Evolutionary conservation across 2,113 vertebrate species (phyloP), one percentile per base, ranked within the genome.

Genomic region (Polyodon spathula): DNA sequence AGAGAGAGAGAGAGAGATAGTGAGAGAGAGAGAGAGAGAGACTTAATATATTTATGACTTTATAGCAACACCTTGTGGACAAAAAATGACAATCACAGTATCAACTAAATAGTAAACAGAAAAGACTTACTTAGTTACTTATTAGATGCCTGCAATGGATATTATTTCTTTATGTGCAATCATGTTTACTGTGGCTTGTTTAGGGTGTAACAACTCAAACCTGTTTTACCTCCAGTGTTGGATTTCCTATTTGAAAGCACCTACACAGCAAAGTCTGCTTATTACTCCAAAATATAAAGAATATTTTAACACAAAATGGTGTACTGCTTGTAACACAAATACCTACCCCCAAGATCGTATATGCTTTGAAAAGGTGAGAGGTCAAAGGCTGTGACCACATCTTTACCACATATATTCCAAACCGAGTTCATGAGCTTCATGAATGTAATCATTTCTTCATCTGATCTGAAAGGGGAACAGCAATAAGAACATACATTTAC

Each of bases 331-430:
- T 8, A 51, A 39, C 8, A 58, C 11, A 66, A 12, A 62, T 0
- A 2, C 79, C 82, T 73, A 96, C 93, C 94, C 50, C 93, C 94
- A 0, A 97, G 73, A 71, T 97, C 94, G 14, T 77, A 96, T 61
- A 97, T 74, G 59, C 61, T 52, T 0, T 44, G 85, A 72, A 94
- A 97, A 6, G 73, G 41, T 0, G 89, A 86, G 62, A 95, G 90
- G 72, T 97, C 89, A 42, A 95, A 97, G 43, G 92, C 89, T 0
- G 67, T 63, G 63, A 95, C 69, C 62, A 93, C 90, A 2, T 84
- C 75, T 54, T 66, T 74, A 1, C 93, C 92, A 16, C 87, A 88
- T 61, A 94, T 71, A 16, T 88, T 86, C 94, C 94, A 97, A 46
- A 89, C 62, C 0, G 89, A 92, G 76, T 92, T 90, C 84, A 95